These are phyloP conservation scores for Lithophane semibrunnea DNA, from an alignment of 2,888 invertebrate genomes.

Conservation along the genomic window DNA sequence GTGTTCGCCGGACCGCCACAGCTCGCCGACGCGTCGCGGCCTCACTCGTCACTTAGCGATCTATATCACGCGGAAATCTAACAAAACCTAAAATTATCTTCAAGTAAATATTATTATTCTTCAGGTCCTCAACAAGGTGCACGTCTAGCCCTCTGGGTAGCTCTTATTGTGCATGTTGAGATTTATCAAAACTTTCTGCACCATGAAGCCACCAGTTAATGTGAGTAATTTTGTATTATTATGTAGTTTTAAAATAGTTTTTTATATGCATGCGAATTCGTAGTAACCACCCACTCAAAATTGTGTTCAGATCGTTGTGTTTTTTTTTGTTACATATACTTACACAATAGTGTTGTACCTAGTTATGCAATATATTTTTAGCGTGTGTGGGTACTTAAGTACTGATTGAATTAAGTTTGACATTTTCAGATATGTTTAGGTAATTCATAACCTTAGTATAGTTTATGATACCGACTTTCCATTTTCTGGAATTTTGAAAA, in stretches of 20 bases:
- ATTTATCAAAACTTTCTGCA: slow-evolving; percentile 80
- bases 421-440: not conserved
- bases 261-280: slow-evolving; percentile 11
- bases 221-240: slow-evolving; percentile 76
- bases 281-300: not conserved
- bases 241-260: not conserved
- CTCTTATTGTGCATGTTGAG: slow-evolving; percentile 78
- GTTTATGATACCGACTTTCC: no score
- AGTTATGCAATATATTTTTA: slow-evolving; percentile 18
- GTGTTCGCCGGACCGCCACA: slow-evolving; percentile 83
- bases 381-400: not conserved
- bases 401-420: no score
- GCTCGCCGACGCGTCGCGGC: slow-evolving; percentile 77
- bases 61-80: slow-evolving; percentile 69
- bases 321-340: not conserved
- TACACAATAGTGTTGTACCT: not conserved
- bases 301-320: no score
- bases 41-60: slow-evolving; percentile 74
- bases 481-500: slow-evolving; percentile 3
- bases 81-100: slow-evolving; percentile 42
- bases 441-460: no score
- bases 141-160: slow-evolving; percentile 21
- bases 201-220: slow-evolving; percentile 88
- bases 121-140: slow-evolving; percentile 17
- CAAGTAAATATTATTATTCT: slow-evolving; percentile 35